Evolutionary conservation across 64 coral and sea anemone genomes (phyloP).

Genomic region (Acropora tenuis): DNA sequence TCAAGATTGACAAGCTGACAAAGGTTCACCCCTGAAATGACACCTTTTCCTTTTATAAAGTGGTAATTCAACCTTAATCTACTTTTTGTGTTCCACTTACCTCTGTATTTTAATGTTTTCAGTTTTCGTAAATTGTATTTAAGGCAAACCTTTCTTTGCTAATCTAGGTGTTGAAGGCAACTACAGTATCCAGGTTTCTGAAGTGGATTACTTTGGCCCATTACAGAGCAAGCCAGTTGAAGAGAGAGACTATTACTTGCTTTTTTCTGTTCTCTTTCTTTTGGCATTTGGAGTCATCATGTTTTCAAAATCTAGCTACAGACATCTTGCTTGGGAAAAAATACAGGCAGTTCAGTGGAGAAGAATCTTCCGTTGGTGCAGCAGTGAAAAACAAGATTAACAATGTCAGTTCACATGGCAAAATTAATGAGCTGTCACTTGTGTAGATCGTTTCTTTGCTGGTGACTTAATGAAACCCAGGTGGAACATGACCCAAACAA

Average conservation of each 20-base stretch:
- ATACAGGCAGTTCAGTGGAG: constrained; percentile 52
- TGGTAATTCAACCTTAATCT: too few relatives aligned
- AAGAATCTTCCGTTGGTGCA: constrained; percentile 46
- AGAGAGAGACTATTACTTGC: constrained; percentile 68
- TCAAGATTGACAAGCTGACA: too few relatives aligned
- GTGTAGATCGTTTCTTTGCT: too few relatives aligned
- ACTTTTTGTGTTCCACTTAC: too few relatives aligned
- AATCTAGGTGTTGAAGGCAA: constrained; percentile 74
- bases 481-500: too few relatives aligned
- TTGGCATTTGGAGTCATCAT: constrained; percentile 64
- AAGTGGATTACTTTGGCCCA: constrained; percentile 74
- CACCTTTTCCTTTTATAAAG: too few relatives aligned
- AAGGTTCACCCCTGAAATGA: too few relatives aligned
- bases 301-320: constrained; percentile 74
- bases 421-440: not conserved
- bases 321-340: constrained; percentile 37
- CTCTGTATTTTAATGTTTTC: too few relatives aligned
- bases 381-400: constrained; percentile 56
- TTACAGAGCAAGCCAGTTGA: constrained; percentile 53
- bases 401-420: not conserved
- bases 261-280: constrained; percentile 69
- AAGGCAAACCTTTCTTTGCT: not conserved
- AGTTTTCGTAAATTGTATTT: too few relatives aligned
- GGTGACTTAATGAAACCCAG: too few relatives aligned
- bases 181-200: constrained; percentile 48